These are phyloP conservation scores for Asobara japonica DNA, from an alignment of 1,140 invertebrate genomes.

Conservation along the genomic window DNA sequence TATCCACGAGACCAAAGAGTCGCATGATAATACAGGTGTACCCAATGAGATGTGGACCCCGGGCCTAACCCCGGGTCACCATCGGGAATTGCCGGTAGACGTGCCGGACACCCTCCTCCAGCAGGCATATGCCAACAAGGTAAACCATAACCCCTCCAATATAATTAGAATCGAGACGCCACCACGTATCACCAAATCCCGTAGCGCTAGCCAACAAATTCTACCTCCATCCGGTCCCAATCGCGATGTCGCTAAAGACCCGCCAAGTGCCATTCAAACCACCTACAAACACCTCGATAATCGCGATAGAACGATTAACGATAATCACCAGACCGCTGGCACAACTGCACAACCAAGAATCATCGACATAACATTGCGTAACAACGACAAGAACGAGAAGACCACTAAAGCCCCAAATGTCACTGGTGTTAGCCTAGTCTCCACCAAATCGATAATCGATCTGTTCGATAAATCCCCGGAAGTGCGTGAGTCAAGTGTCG, in stretches of 20 bases:
- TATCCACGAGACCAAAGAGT: constrained; percentile 50
- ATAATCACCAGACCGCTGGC: neutral
- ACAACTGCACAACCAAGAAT: constrained; percentile 11
- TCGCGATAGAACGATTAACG: constrained; percentile 44
- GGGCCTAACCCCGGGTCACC: constrained; percentile 72
- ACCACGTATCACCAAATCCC: constrained; percentile 42
- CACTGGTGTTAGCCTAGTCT: no score
- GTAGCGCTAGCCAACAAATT: constrained; percentile 58
- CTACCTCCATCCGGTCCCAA: constrained; percentile 11
- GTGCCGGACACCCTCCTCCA: constrained; percentile 94
- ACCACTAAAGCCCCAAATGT: constrained; percentile 15
- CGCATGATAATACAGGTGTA: constrained; percentile 52
- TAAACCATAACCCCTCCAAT: constrained; percentile 65
- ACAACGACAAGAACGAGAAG: constrained; percentile 18
- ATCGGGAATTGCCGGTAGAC: constrained; percentile 98
- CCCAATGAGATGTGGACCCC: constrained; percentile 66
- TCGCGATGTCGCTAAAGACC: no score
- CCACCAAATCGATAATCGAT: neutral
- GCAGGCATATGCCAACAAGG: constrained; percentile 90
- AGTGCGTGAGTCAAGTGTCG: constrained; percentile 53
- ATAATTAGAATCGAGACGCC: constrained; percentile 68
- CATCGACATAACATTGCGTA: constrained; percentile 29
- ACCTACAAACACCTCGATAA: no score
- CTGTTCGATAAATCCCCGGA: neutral
- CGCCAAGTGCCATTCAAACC: no score